phyloP scores from a whole-genome alignment of 2,113 vertebrate species.

The Elgaria multicarinata region DNA sequence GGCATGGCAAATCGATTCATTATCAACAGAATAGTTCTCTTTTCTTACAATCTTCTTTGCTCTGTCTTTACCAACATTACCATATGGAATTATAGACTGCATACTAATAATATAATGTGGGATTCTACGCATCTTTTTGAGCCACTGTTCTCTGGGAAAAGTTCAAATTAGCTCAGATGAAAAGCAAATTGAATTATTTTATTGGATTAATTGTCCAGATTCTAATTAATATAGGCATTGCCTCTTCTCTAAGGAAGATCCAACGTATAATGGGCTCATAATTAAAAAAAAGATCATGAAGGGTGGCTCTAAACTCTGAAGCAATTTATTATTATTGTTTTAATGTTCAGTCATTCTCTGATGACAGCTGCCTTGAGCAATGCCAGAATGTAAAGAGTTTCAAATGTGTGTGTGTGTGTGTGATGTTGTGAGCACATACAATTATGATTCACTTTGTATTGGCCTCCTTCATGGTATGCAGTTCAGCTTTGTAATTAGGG shows the following conservation, averaged over 20 bases:
- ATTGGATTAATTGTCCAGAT: slow-evolving; percentile 42
- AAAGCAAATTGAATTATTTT: slow-evolving; percentile 56
- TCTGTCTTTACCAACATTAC: background rate
- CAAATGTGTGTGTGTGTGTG: too few relatives aligned
- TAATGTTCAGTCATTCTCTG: slow-evolving; percentile 47
- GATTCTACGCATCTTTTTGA: slow-evolving; percentile 37
- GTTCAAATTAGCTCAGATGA: background rate
- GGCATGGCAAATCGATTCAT: background rate
- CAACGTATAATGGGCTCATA: slow-evolving; percentile 40
- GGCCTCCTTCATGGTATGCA: slow-evolving; percentile 48
- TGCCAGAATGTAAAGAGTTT: slow-evolving; percentile 53
- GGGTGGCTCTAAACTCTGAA: slow-evolving; percentile 45
- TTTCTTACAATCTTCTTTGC: background rate
- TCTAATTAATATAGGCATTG: slow-evolving; percentile 60
- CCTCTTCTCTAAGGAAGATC: slow-evolving; percentile 39
- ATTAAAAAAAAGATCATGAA: slow-evolving; percentile 27
- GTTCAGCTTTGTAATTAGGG: background rate
- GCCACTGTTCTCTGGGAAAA: background rate
- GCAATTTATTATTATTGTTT: slow-evolving; percentile 39
- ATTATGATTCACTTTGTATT: slow-evolving; percentile 8
- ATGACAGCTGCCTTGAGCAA: slow-evolving; percentile 47
- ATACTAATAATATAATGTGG: background rate
- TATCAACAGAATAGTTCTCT: background rate
- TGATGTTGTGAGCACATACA: slow-evolving; percentile 58
- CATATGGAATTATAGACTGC: background rate